phyloP scores from a whole-genome alignment of 2,113 vertebrate species.

The Centrocercus urophasianus region DNA sequence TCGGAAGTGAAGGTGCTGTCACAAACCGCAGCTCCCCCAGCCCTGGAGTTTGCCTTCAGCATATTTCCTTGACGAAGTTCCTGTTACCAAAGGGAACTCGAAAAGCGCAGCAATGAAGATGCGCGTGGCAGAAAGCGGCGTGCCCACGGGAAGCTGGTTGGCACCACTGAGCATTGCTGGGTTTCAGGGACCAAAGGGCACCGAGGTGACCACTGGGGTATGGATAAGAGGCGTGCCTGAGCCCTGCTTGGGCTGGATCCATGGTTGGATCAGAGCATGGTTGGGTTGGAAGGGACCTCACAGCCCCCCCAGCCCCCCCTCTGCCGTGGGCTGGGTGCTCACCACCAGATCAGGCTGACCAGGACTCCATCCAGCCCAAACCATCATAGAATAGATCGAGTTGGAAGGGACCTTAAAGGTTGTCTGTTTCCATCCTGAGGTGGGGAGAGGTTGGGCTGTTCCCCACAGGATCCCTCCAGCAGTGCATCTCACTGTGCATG shows the following conservation, averaged over 20 bases:
- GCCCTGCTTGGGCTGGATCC: background rate
- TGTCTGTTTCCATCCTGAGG: background rate
- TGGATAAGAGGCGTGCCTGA: background rate
- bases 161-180: accelerated
- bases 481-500: too few relatives aligned
- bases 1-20: background rate
- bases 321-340: too few relatives aligned
- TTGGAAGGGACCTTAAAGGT: background rate
- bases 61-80: background rate
- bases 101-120: background rate
- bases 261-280: background rate
- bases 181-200: too few relatives aligned
- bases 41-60: accelerated
- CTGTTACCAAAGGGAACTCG: background rate
- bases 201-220: background rate
- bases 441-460: background rate
- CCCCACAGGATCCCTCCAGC: too few relatives aligned
- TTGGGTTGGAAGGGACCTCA: background rate
- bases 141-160: accelerated
- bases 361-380: too few relatives aligned
- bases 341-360: too few relatives aligned
- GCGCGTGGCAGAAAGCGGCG: accelerated
- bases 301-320: background rate
- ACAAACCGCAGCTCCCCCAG: background rate
- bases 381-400: background rate